phyloP scores from a whole-genome alignment of 2,888 invertebrate genomes.

The Caenorhabditis becei region DNA sequence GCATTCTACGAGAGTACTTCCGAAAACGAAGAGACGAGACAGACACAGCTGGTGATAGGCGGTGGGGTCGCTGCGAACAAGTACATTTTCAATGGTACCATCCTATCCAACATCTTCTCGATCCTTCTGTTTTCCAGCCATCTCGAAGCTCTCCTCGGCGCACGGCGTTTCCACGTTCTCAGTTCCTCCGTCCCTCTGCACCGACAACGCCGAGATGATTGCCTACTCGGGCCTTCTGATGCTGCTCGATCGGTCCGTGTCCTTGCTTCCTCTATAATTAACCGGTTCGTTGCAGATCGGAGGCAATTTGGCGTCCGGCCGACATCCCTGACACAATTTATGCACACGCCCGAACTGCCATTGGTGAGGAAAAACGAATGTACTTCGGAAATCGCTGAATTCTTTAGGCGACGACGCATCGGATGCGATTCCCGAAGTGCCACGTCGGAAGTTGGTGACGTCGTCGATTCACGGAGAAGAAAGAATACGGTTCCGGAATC shows the following conservation, averaged over 20 bases:
- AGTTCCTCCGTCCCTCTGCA: constrained; percentile 89
- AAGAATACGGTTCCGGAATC: constrained; percentile 52
- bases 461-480: constrained; percentile 57
- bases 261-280: constrained; percentile 39
- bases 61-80: constrained; percentile 80
- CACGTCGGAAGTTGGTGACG: constrained; percentile 51
- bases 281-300: constrained; percentile 31
- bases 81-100: constrained; percentile 67
- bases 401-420: constrained; percentile 34
- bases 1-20: constrained; percentile 53
- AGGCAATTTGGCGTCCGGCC: constrained; percentile 27
- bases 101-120: background rate
- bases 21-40: background rate
- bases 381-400: constrained; percentile 1
- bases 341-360: constrained; percentile 67
- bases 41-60: constrained; percentile 72
- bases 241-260: constrained; percentile 61
- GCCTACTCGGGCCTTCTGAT: constrained; percentile 86
- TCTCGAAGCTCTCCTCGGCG: constrained; percentile 64
- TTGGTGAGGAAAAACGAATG: constrained; percentile 59
- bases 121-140: constrained; percentile 49
- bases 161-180: constrained; percentile 55
- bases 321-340: constrained; percentile 70
- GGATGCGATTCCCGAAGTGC: constrained; percentile 15
- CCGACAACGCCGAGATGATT: constrained; percentile 99